Conservation (phyloP, 2,888 invertebrate species). For the Mythimna ferrago region DNA sequence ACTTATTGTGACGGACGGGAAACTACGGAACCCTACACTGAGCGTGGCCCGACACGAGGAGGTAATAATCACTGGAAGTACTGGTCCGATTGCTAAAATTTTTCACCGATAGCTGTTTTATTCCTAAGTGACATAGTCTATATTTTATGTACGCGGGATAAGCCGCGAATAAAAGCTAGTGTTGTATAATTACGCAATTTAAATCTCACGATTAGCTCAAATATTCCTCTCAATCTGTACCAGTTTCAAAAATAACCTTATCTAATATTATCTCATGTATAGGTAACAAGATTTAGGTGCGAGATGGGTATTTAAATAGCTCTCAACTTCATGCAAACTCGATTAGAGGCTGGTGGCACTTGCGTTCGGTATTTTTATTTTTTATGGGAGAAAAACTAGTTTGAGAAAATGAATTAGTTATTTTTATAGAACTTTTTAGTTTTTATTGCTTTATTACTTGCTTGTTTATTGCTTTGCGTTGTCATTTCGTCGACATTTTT, state of each 20-base stretch:
- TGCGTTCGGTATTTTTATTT: conserved; percentile 1
- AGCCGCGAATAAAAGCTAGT: too few relatives aligned
- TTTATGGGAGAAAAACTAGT: conserved; percentile 10
- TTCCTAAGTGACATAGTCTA: too few relatives aligned
- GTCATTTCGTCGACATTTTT: too few relatives aligned
- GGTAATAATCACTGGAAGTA: too few relatives aligned
- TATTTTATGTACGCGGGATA: too few relatives aligned
- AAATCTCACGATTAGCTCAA: too few relatives aligned
- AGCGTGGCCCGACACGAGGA: too few relatives aligned
- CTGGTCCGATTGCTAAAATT: too few relatives aligned
- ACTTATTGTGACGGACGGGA: too few relatives aligned
- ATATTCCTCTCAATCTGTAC: background rate
- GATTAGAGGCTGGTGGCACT: conserved; percentile 35
- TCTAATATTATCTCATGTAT: conserved; percentile 18
- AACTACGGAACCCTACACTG: too few relatives aligned
- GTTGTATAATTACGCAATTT: too few relatives aligned
- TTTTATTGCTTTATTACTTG: background rate
- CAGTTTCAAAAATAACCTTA: conserved; percentile 9
- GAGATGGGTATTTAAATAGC: conserved; percentile 60
- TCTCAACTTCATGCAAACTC: conserved; percentile 48
- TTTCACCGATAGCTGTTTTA: too few relatives aligned
- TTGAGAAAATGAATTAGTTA: background rate
- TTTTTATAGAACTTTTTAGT: background rate
- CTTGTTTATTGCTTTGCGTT: background rate
- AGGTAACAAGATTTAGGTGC: conserved; percentile 32